These are phyloP conservation scores for Metridium senile DNA, from an alignment of 92 coral and sea anemone species.

Conservation along the genomic window DNA sequence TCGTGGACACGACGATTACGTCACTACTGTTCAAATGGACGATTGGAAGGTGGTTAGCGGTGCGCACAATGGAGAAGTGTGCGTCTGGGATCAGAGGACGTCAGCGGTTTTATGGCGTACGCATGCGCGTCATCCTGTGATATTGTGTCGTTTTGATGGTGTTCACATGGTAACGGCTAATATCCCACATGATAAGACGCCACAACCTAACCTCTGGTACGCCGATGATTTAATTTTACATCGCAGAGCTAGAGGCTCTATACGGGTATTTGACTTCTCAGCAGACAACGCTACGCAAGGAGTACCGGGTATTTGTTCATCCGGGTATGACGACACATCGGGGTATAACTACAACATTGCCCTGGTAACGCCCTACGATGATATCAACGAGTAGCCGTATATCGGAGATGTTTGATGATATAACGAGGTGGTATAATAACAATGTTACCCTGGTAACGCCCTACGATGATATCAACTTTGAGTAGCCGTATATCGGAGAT, in stretches of 20 bases:
- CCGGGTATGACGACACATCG: constrained; percentile 84
- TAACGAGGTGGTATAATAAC: constrained; percentile 86
- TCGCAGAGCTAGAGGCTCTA: constrained; percentile 83
- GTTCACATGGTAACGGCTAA: constrained; percentile 71
- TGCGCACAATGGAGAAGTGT: constrained; percentile 80
- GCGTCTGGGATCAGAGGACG: constrained; percentile 95
- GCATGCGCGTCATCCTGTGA: constrained; percentile 87
- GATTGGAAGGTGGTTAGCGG: constrained; percentile 95
- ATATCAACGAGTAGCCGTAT: constrained; percentile 37
- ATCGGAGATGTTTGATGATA: constrained; percentile 87
- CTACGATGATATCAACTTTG: constrained; percentile 74
- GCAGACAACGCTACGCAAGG: constrained; percentile 63
- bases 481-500: constrained; percentile 55
- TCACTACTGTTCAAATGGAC: constrained; percentile 94
- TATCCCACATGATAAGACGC: constrained; percentile 71
- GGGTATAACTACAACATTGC: constrained; percentile 95
- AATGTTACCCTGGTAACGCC: constrained; percentile 88
- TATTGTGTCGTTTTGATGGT: constrained; percentile 73
- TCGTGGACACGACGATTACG: constrained; percentile 79
- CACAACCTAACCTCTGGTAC: constrained; percentile 81
- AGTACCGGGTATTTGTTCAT: constrained; percentile 87
- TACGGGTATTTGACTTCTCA: constrained; percentile 76
- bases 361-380: constrained; percentile 88
- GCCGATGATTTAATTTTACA: constrained; percentile 93
- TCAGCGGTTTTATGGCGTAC: constrained; percentile 86